These are phyloP conservation scores for Mechanitis mazaeus DNA, from an alignment of 2,888 invertebrate species.

Conservation along the genomic window DNA sequence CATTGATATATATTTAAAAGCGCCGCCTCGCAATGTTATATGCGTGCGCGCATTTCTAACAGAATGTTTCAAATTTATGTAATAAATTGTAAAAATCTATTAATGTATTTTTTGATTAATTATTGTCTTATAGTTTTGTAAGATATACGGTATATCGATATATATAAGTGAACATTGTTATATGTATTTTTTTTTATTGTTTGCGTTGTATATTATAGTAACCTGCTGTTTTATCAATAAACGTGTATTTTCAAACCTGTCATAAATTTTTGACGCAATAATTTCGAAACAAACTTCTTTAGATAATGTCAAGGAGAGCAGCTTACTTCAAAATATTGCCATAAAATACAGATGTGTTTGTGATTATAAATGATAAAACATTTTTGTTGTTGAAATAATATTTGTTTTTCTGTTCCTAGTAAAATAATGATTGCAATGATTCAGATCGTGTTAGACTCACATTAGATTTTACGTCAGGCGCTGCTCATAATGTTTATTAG, in stretches of 20 bases:
- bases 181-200: not conserved
- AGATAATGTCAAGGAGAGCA: conserved; percentile 1
- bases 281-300: not conserved
- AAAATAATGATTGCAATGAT: too few relatives aligned
- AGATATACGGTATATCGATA: too few relatives aligned
- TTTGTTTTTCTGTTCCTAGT: too few relatives aligned
- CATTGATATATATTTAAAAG: conserved; percentile 45
- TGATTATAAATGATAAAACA: not conserved
- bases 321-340: not conserved
- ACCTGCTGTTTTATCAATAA: not conserved
- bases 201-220: not conserved
- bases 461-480: too few relatives aligned
- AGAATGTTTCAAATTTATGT: too few relatives aligned
- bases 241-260: not conserved
- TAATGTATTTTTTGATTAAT: too few relatives aligned
- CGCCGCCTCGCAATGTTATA: conserved; percentile 30
- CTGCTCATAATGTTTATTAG: too few relatives aligned
- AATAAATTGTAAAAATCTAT: too few relatives aligned
- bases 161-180: too few relatives aligned
- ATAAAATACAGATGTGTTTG: not conserved
- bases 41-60: too few relatives aligned
- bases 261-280: not conserved
- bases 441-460: too few relatives aligned
- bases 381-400: not conserved
- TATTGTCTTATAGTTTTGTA: too few relatives aligned